Percentiles rank a stretch among this genome's conserved stretches.
Evolutionary conservation across 2,113 vertebrate species (phyloP).

Genomic region (Cyanoderma ruficeps): DNA sequence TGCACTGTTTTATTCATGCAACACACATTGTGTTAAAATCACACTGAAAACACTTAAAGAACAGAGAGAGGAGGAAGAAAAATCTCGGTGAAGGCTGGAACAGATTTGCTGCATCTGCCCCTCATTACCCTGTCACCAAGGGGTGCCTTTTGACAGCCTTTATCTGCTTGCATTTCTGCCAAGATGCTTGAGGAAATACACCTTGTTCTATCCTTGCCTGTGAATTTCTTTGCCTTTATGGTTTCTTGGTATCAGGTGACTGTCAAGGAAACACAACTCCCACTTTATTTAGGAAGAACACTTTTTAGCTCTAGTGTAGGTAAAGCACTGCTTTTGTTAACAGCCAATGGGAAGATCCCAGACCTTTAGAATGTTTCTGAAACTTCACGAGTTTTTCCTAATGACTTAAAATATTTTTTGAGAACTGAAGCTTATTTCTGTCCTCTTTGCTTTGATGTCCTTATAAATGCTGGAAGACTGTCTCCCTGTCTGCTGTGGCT

Average conservation of each 20-base stretch:
- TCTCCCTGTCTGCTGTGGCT: slow-evolving; percentile 8
- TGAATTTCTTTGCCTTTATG: neutral
- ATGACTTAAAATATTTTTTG: neutral
- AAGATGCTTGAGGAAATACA: neutral
- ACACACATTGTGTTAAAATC: neutral
- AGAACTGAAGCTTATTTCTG: slow-evolving; percentile 4
- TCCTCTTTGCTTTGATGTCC: neutral
- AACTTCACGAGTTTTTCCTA: neutral
- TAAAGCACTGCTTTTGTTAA: neutral
- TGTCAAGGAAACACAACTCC: neutral
- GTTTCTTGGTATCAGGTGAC: neutral
- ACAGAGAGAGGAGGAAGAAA: neutral
- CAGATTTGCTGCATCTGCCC: neutral
- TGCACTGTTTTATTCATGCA: neutral
- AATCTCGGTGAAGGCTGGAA: neutral
- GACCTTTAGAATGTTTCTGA: neutral
- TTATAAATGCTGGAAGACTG: neutral
- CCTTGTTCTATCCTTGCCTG: neutral
- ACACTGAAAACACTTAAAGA: neutral
- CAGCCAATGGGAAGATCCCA: neutral
- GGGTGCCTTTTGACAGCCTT: neutral
- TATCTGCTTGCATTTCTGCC: neutral
- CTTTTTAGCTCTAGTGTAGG: neutral
- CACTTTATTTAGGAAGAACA: neutral
- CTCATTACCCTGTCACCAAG: neutral